These are phyloP conservation scores for Cetoscarus ocellatus DNA, from an alignment of 2,797 vertebrate genomes.

Conservation along the genomic window DNA sequence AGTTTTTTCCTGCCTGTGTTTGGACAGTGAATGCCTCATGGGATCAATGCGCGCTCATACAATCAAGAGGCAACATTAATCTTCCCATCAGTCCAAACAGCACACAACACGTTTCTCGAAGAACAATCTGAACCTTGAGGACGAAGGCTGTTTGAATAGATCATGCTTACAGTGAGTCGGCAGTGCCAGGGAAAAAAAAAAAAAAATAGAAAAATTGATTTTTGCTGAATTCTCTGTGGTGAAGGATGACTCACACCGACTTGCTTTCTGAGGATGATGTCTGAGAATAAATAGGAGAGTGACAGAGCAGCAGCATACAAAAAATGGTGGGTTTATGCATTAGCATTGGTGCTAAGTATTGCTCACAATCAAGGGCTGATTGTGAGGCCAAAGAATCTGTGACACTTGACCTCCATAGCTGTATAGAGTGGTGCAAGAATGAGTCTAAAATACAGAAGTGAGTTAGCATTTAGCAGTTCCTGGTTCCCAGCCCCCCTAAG, in stretches of 20 bases:
- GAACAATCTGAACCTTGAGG: slow-evolving; percentile 25
- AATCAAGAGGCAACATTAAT: slow-evolving; percentile 13
- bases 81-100: slow-evolving; percentile 4
- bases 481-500: too few species aligned
- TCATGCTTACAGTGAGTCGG: slow-evolving; percentile 37
- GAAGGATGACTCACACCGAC: slow-evolving; percentile 70
- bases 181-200: slow-evolving; percentile 49
- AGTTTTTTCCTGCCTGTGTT: neutral
- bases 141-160: slow-evolving; percentile 57
- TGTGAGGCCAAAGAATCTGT: too few species aligned
- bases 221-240: slow-evolving; percentile 66
- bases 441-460: too few species aligned
- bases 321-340: slow-evolving; percentile 5
- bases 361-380: too few species aligned
- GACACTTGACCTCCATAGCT: too few species aligned
- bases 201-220: slow-evolving; percentile 69
- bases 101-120: slow-evolving; percentile 12
- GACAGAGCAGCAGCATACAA: slow-evolving; percentile 38
- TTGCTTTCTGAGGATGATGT: slow-evolving; percentile 48
- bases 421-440: too few species aligned
- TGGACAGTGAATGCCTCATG: slow-evolving; percentile 5
- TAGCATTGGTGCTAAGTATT: too few species aligned
- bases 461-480: too few species aligned
- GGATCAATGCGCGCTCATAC: neutral
- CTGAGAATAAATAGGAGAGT: slow-evolving; percentile 36